phyloP scores from a whole-genome alignment of 2,888 invertebrate species.

The Monoplex corrugatus region DNA sequence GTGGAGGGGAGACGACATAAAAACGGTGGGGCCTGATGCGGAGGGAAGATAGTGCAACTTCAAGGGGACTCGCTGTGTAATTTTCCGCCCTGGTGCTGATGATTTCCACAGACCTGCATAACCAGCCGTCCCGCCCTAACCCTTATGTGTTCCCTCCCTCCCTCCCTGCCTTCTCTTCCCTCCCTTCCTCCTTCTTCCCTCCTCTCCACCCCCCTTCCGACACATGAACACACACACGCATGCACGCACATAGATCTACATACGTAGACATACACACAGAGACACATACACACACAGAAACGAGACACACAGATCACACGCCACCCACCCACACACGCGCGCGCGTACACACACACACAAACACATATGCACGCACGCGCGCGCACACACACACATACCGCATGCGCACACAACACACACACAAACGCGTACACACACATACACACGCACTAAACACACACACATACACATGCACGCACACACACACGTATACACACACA shows the following conservation, averaged over 20 bases:
- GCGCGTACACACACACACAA: not conserved
- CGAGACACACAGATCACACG: not conserved
- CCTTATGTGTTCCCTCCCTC: not conserved
- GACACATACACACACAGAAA: not conserved
- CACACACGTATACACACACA: conserved; percentile 17
- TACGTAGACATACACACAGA: not conserved
- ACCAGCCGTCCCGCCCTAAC: not conserved
- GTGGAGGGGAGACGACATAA: not conserved
- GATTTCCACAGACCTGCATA: conserved; percentile 19
- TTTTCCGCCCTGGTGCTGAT: conserved; percentile 47
- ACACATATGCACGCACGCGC: not conserved
- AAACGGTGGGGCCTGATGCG: conserved; percentile 29
- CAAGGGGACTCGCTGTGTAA: conserved; percentile 42
- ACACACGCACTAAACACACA: not conserved
- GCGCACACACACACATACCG: not conserved
- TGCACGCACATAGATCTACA: not conserved
- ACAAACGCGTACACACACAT: not conserved
- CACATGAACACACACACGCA: not conserved
- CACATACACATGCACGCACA: conserved; percentile 9
- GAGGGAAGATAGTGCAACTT: conserved; percentile 43
- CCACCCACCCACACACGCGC: not conserved
- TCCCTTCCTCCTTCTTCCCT: not conserved
- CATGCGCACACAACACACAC: conserved; percentile 6
- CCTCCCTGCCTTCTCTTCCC: not conserved
- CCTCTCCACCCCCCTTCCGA: not conserved